phyloP scores from a whole-genome alignment of 1,140 invertebrate species.

The Aradophagus sp. region DNA sequence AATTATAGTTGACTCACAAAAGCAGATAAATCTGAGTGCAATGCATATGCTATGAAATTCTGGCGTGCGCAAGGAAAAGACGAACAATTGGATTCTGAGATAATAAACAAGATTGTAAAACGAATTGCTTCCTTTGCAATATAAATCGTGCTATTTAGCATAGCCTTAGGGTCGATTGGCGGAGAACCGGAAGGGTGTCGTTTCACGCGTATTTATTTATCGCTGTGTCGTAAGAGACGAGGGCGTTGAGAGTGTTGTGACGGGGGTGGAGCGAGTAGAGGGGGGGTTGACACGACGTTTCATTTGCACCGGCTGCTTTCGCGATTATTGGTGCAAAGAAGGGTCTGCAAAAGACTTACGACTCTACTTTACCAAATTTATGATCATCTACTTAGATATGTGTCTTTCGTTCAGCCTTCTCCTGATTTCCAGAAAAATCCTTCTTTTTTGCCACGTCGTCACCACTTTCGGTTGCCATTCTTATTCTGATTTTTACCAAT shows the following conservation, averaged over 20 bases:
- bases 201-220: slow-evolving; percentile 63
- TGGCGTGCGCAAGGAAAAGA: slow-evolving; percentile 4
- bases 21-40: too few species aligned
- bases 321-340: slow-evolving; percentile 40
- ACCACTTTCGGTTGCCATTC: not conserved
- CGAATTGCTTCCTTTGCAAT: slow-evolving; percentile 48
- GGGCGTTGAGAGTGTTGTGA: slow-evolving; percentile 36
- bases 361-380: slow-evolving; percentile 40
- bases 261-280: slow-evolving; percentile 6
- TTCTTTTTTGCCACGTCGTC: not conserved
- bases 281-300: slow-evolving; percentile 41
- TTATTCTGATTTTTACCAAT: too few species aligned
- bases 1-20: too few species aligned
- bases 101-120: slow-evolving; percentile 53
- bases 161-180: slow-evolving; percentile 41
- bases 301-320: slow-evolving; percentile 43
- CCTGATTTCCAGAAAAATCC: slow-evolving; percentile 10
- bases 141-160: slow-evolving; percentile 48
- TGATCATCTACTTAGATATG: slow-evolving; percentile 16
- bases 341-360: slow-evolving; percentile 33
- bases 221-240: slow-evolving; percentile 42
- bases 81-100: slow-evolving; percentile 24
- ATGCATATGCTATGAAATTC: too few species aligned
- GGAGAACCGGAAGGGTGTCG: slow-evolving; percentile 50
- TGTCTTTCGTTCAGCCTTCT: slow-evolving; percentile 10